Conservation (phyloP, 2,113 vertebrate species). For the Pluvianellus socialis region DNA sequence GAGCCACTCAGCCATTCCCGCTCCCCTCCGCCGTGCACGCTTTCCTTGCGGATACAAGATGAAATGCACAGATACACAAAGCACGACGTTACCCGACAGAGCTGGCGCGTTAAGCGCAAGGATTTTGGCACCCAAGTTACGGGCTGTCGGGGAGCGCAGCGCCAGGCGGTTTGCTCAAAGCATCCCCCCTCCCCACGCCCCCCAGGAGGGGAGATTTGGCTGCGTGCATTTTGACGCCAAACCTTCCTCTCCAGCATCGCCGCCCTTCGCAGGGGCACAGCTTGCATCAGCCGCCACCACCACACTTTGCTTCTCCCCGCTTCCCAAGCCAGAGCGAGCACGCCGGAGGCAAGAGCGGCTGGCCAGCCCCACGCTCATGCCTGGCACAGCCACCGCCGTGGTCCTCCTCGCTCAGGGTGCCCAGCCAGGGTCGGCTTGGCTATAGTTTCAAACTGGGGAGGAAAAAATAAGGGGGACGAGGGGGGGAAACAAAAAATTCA, state of each 20-base stretch:
- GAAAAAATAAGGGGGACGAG: conserved; percentile 34
- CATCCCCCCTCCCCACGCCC: neutral
- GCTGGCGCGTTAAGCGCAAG: accelerated
- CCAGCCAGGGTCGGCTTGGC: neutral
- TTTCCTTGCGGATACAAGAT: neutral
- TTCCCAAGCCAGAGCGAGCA: accelerated
- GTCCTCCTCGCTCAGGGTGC: neutral
- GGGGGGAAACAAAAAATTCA: neutral
- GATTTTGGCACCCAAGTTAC: neutral
- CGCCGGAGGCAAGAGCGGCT: neutral
- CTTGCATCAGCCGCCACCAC: neutral
- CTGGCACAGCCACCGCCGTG: accelerated
- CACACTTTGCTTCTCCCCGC: accelerated
- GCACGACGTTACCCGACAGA: neutral
- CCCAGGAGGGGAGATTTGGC: accelerated
- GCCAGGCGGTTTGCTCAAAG: accelerated
- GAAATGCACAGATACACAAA: neutral
- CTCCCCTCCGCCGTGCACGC: accelerated
- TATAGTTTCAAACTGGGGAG: conserved; percentile 28
- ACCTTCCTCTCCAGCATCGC: neutral
- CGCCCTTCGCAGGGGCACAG: neutral
- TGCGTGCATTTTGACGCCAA: accelerated
- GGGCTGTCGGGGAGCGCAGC: neutral
- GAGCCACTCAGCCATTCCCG: neutral
- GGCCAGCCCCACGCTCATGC: neutral